phyloP scores from a whole-genome alignment of 2,888 invertebrate genomes.

The Polia nebulosa region DNA sequence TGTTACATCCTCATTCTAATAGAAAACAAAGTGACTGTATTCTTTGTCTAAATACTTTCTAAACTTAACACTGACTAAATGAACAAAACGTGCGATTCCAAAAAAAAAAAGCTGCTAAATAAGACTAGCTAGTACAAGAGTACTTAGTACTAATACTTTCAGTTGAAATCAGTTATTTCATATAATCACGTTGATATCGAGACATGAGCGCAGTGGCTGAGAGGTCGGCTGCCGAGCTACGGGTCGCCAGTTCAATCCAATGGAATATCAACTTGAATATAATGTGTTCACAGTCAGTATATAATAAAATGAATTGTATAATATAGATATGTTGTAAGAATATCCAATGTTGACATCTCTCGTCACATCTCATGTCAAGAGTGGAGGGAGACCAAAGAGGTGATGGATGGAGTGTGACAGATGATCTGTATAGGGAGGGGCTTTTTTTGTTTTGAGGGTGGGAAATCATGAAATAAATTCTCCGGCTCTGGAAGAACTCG shows the following conservation, averaged over 20 bases:
- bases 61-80: too few relatives aligned
- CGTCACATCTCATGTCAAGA: not conserved
- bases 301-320: slow-evolving; percentile 16
- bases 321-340: not conserved
- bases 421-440: too few relatives aligned
- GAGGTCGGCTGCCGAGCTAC: not conserved
- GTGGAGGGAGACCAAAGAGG: not conserved
- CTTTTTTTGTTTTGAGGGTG: too few relatives aligned
- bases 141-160: not conserved
- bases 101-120: too few relatives aligned
- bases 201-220: not conserved
- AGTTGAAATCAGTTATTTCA: not conserved
- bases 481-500: too few relatives aligned
- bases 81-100: too few relatives aligned
- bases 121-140: not conserved
- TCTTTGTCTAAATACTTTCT: too few relatives aligned
- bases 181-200: slow-evolving; percentile 16
- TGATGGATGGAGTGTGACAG: not conserved
- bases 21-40: too few relatives aligned
- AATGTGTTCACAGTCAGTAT: not conserved
- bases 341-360: fast-evolving
- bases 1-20: too few relatives aligned
- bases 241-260: slow-evolving; percentile 4
- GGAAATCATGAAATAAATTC: too few relatives aligned
- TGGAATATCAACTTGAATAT: slow-evolving; percentile 19